Conservation (phyloP, 2,797 vertebrate species). For the Typhlichthys subterraneus region DNA sequence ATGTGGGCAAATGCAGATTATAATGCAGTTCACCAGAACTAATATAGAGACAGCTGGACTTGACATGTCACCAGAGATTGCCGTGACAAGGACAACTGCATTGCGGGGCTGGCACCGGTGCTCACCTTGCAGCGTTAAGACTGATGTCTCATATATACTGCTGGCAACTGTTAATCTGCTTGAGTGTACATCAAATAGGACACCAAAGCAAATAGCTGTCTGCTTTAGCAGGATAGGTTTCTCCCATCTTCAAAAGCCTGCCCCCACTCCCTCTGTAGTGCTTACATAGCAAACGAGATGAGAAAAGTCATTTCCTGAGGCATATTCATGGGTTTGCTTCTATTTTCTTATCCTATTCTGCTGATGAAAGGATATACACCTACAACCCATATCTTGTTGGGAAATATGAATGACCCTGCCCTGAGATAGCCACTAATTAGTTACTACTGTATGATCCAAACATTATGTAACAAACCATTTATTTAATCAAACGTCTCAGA, state of each 20-base stretch:
- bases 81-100: slow-evolving; percentile 16
- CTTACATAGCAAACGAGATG: slow-evolving; percentile 49
- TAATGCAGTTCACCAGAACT: slow-evolving; percentile 59
- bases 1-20: slow-evolving; percentile 49
- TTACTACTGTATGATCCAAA: not conserved
- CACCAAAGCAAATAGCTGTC: slow-evolving; percentile 39
- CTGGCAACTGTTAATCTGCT: slow-evolving; percentile 27
- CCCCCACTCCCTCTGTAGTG: slow-evolving; percentile 29
- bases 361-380: slow-evolving; percentile 24
- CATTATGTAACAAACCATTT: too few species aligned
- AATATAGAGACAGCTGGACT: slow-evolving; percentile 52
- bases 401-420: slow-evolving; percentile 2
- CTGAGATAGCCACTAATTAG: slow-evolving; percentile 7
- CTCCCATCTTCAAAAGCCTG: slow-evolving; percentile 32
- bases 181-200: slow-evolving; percentile 43
- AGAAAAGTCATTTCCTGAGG: slow-evolving; percentile 34
- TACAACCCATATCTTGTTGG: too few species aligned
- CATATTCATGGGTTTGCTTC: slow-evolving; percentile 29
- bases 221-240: slow-evolving; percentile 22
- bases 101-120: slow-evolving; percentile 13
- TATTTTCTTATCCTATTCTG: slow-evolving; percentile 9
- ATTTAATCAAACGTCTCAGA: too few species aligned
- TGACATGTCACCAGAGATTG: slow-evolving; percentile 41
- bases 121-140: slow-evolving; percentile 21
- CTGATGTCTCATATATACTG: not conserved